Evolutionary conservation across 2,113 vertebrate genomes (phyloP), one percentile per base, ranked within the genome.

Genomic region (Procapra przewalskii): DNA sequence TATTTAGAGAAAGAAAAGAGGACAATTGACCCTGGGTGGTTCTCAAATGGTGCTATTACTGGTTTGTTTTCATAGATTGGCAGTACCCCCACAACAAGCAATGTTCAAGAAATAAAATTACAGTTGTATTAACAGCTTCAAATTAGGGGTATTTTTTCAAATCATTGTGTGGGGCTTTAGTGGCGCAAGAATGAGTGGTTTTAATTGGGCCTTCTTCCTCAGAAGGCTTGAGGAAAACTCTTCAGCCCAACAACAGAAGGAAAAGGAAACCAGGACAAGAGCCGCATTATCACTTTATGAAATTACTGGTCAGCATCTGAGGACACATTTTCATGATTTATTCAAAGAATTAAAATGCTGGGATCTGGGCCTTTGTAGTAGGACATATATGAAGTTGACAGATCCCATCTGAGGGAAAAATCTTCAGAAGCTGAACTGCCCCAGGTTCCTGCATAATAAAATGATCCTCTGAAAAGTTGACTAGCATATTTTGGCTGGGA

Each of bases 61-160:
- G 95, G 98, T 98, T 98, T 98, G 97, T 97, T 98, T 98, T 98
- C 96, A 96, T 45, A 97, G 97, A 97, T 97, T 97, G 98, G 95
- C 96, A 96, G 93, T 79, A 96, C 89, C 84, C 81, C 96, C 97
- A 90, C 64, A 98, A 96, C 92, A 98, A 77, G 84, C 90, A 96
- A 90, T 97, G 92, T 97, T 97, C 94, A 92, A 94, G 97, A 98
- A 98, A 98, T 97, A 97, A 98, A 98, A 98, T 98, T 97, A 96
- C 97, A 97, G 97, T 95, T 97, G 96, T 96, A 98, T 98, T 98
- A 98, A 98, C 96, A 97, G 95, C 96, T 96, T 96, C 90, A 98
- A 98, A 98, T 98, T 97, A 98, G 90, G 95, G 97, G 96, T 98
- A 90, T 97, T 98, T 97, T 97, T 97, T 97, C 94, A 95, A 96